These are phyloP conservation scores for Arge pagana DNA, from an alignment of 2,888 invertebrate genomes.

Conservation along the genomic window DNA sequence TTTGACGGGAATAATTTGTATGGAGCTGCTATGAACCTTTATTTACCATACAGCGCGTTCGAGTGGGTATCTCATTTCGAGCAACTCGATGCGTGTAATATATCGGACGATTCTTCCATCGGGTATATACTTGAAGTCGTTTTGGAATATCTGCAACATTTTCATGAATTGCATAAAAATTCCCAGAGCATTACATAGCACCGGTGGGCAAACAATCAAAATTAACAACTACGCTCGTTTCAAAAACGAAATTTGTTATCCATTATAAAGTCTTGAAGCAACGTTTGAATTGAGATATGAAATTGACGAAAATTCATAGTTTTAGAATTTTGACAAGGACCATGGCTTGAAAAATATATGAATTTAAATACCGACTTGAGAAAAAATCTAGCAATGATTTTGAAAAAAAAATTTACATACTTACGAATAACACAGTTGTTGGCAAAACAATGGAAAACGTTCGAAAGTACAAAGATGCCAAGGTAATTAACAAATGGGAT, in stretches of 20 bases:
- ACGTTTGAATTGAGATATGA: constrained; percentile 35
- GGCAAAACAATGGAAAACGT: constrained; percentile 51
- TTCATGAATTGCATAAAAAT: constrained; percentile 46
- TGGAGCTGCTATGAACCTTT: constrained; percentile 45
- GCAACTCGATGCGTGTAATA: constrained; percentile 15
- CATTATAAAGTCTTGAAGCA: constrained; percentile 47
- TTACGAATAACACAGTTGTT: constrained; percentile 42
- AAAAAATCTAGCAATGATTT: constrained; percentile 44
- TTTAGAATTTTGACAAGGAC: constrained; percentile 43
- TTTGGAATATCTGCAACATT: constrained; percentile 6
- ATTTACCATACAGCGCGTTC: constrained; percentile 42
- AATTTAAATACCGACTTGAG: constrained; percentile 44
- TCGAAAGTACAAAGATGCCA: constrained; percentile 46
- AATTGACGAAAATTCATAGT: constrained; percentile 38
- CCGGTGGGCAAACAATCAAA: constrained; percentile 30
- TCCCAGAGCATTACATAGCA: constrained; percentile 35
- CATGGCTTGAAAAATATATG: constrained; percentile 42
- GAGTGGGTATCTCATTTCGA: constrained; percentile 37
- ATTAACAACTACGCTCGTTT: constrained; percentile 35
- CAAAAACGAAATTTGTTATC: constrained; percentile 37
- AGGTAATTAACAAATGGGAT: constrained; percentile 35
- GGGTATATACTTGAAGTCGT: no score
- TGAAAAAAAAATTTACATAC: constrained; percentile 49
- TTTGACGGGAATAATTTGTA: constrained; percentile 48
- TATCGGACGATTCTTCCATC: no score